Conservation (phyloP, 2,113 vertebrate genomes). For the Ochotona curzoniae region DNA sequence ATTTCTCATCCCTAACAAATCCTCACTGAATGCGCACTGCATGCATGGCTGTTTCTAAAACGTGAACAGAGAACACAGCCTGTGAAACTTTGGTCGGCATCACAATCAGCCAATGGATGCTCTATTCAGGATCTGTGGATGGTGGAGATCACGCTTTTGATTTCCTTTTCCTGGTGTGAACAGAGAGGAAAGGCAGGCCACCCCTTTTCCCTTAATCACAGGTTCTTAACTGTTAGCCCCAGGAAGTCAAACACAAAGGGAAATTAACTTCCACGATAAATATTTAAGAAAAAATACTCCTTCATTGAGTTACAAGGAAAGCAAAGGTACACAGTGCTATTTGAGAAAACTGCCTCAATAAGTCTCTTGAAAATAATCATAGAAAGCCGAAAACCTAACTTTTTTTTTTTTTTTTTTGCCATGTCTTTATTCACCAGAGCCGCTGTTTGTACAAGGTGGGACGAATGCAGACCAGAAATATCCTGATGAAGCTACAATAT, state of each 20-base stretch:
- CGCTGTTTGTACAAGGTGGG: not conserved
- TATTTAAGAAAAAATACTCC: conserved; percentile 64
- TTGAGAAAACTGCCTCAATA: conserved; percentile 48
- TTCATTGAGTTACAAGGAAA: conserved; percentile 68
- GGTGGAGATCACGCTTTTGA: not conserved
- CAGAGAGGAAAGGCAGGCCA: not conserved
- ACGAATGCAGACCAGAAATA: not conserved
- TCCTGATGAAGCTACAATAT: conserved; percentile 43
- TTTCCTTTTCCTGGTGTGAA: conserved; percentile 36
- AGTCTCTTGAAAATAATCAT: conserved; percentile 4
- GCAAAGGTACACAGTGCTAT: conserved; percentile 38
- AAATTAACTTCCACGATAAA: conserved; percentile 65
- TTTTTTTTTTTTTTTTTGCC: not conserved
- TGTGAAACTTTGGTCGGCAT: not conserved
- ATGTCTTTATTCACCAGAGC: not conserved
- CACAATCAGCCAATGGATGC: not conserved
- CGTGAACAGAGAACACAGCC: not conserved
- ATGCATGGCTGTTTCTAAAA: not conserved
- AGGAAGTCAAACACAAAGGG: conserved; percentile 56
- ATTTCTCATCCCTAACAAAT: not conserved
- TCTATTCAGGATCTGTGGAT: not conserved
- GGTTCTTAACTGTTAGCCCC: conserved; percentile 20
- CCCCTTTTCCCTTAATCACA: not conserved
- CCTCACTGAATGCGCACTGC: not conserved
- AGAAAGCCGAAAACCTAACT: conserved; percentile 20